Evolutionary conservation across 2,797 vertebrate genomes (phyloP).

Genomic region (Momotus momota): DNA sequence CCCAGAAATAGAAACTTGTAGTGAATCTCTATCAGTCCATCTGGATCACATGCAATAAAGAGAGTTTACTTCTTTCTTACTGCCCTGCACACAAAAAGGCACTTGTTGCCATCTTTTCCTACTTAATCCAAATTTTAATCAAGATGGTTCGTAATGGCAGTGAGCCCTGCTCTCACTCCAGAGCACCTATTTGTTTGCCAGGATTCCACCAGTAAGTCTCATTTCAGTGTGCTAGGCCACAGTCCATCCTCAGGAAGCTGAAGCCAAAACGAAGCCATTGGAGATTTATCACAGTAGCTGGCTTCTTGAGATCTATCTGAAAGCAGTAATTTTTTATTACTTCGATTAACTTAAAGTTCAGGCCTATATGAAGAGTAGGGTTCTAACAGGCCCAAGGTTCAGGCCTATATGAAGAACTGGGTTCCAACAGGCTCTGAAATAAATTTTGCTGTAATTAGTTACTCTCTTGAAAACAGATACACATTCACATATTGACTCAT

Average conservation of each 20-base stretch:
- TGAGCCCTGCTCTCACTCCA: neutral
- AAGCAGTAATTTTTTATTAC: neutral
- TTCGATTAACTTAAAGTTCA: neutral
- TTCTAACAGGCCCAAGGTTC: neutral
- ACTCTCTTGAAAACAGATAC: neutral
- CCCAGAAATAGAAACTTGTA: neutral
- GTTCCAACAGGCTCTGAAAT: neutral
- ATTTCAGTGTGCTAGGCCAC: neutral
- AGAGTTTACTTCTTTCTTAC: neutral
- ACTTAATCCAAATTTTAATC: slow-evolving; percentile 23
- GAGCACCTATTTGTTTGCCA: neutral
- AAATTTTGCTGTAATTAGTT: neutral
- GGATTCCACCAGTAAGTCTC: neutral
- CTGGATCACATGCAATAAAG: neutral
- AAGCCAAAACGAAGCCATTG: neutral
- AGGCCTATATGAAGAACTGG: neutral
- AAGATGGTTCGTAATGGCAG: neutral
- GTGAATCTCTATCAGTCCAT: neutral
- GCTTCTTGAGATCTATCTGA: neutral
- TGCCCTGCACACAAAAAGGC: neutral
- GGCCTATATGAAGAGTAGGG: neutral
- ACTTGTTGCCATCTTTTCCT: neutral
- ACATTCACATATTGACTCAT: neutral
- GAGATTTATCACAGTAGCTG: neutral
- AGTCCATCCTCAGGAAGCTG: neutral